A percentile compares a stretch with the other conserved stretches of the same genome.
Evolutionary conservation across 1,140 invertebrate species (phyloP).

Genomic region (Archivesica marissinica): DNA sequence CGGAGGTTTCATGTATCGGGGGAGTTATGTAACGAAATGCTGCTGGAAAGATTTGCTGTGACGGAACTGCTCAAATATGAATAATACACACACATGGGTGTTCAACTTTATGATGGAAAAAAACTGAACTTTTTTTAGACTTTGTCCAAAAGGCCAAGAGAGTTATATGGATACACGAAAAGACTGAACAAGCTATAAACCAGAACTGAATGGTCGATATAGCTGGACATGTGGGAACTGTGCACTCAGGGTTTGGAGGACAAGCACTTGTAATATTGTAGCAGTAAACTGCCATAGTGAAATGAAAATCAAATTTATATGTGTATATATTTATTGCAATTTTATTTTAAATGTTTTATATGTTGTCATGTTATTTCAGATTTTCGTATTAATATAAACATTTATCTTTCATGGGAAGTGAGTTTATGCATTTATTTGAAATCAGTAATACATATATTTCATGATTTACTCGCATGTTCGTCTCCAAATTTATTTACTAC

Average conservation of each 20-base stretch:
- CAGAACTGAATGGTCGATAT: too few species aligned
- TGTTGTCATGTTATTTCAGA: slow-evolving; percentile 61
- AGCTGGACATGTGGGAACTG: not conserved
- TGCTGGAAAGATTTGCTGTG: not conserved
- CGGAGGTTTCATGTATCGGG: too few species aligned
- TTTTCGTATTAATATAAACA: slow-evolving; percentile 31
- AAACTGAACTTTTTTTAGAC: not conserved
- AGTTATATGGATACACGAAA: not conserved
- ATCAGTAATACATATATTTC: too few species aligned
- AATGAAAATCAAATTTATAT: slow-evolving; percentile 52
- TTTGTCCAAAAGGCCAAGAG: not conserved
- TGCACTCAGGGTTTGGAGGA: slow-evolving; percentile 24
- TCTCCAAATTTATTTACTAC: too few species aligned
- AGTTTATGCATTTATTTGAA: too few species aligned
- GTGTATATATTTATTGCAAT: slow-evolving; percentile 64
- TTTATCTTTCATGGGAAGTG: not conserved
- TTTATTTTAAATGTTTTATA: slow-evolving; percentile 64
- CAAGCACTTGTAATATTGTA: not conserved
- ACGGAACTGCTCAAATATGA: not conserved
- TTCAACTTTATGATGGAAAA: slow-evolving; percentile 25
- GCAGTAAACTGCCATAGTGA: not conserved
- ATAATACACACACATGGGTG: slow-evolving; percentile 14
- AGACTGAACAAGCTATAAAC: not conserved
- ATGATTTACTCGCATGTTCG: too few species aligned
- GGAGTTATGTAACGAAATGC: too few species aligned